Conservation (phyloP, 2,888 invertebrate species). For the Charanyca ferruginea region DNA sequence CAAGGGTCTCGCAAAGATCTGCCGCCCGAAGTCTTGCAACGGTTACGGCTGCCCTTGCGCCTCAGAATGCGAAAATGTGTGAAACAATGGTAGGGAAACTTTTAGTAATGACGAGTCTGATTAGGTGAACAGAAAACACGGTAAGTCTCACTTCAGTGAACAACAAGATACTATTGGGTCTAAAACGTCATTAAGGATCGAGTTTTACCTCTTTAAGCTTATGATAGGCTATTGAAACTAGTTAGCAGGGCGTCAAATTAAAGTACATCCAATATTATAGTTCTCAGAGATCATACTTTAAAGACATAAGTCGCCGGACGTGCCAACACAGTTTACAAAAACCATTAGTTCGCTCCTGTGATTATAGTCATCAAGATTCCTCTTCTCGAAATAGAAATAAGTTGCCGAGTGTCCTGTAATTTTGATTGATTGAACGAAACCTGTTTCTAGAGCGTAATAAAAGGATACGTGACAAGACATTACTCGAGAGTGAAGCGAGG, state of each 20-base stretch:
- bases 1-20: too few species aligned
- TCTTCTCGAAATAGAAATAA: conserved; percentile 58
- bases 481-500: background rate
- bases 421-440: conserved; percentile 58
- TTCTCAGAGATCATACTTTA: background rate
- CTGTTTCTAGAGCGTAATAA: conserved; percentile 34
- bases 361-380: conserved; percentile 54
- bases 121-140: too few species aligned
- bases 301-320: background rate
- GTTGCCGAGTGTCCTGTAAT: conserved; percentile 47
- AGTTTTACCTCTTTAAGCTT: too few species aligned
- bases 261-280: background rate
- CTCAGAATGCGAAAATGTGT: too few species aligned
- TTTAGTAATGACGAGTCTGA: too few species aligned
- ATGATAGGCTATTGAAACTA: background rate
- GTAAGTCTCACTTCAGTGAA: too few species aligned
- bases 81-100: too few species aligned
- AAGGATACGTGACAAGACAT: conserved; percentile 18
- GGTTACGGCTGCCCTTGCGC: too few species aligned
- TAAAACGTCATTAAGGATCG: too few species aligned
- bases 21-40: too few species aligned
- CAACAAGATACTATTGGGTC: background rate
- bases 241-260: background rate
- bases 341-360: conserved; percentile 29
- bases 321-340: conserved; percentile 21